Evolutionary conservation across 2,113 vertebrate genomes (phyloP).

Genomic region (Columba janthina): DNA sequence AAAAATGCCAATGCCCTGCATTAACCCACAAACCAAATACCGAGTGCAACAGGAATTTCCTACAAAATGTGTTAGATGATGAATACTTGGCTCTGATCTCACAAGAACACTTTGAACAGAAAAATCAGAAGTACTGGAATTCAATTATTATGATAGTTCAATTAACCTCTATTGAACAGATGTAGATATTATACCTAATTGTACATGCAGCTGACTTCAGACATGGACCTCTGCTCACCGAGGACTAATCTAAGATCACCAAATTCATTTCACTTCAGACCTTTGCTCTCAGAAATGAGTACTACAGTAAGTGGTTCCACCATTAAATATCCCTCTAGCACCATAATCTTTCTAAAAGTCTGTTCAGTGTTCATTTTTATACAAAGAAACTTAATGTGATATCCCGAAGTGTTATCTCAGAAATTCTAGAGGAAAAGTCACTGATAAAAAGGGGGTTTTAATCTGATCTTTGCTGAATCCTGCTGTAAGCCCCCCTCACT

Average conservation of each 20-base stretch:
- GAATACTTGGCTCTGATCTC: slow-evolving; percentile 35
- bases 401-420: slow-evolving; percentile 42
- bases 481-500: slow-evolving; percentile 32
- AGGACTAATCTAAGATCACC: slow-evolving; percentile 49
- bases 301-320: slow-evolving; percentile 58
- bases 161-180: slow-evolving; percentile 60
- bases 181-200: slow-evolving; percentile 63
- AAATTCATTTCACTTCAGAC: slow-evolving; percentile 62
- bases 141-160: slow-evolving; percentile 65
- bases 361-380: slow-evolving; percentile 22
- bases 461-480: slow-evolving; percentile 9
- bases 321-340: slow-evolving; percentile 64
- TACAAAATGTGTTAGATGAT: background rate
- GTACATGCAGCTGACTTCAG: slow-evolving; percentile 57
- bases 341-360: slow-evolving; percentile 44
- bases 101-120: slow-evolving; percentile 32
- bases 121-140: slow-evolving; percentile 41
- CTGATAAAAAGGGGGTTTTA: slow-evolving; percentile 23
- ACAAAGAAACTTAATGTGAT: slow-evolving; percentile 37
- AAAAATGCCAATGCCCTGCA: slow-evolving; percentile 10
- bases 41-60: background rate
- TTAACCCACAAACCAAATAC: slow-evolving; percentile 14
- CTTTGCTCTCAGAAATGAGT: slow-evolving; percentile 67
- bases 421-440: slow-evolving; percentile 58
- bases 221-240: slow-evolving; percentile 34